Percentiles rank a stretch among this genome's conserved stretches.
Conservation (phyloP, 2,888 invertebrate genomes). For the Tipula confusa region DNA sequence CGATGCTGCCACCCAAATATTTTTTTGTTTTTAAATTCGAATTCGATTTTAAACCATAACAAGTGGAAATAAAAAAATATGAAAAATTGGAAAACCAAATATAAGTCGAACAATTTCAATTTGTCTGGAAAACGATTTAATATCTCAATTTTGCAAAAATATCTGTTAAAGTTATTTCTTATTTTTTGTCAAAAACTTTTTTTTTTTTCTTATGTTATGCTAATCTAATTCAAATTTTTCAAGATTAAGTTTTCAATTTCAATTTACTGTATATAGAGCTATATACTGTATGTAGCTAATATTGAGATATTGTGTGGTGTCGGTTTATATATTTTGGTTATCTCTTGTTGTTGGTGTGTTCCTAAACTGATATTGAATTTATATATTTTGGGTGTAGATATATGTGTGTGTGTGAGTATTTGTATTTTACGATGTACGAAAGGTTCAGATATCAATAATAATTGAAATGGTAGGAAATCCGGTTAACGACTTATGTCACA, state of each 20-base stretch:
- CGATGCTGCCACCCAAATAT: too few relatives aligned
- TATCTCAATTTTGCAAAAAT: neutral
- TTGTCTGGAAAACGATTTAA: neutral
- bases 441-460: conserved; percentile 20
- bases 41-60: too few relatives aligned
- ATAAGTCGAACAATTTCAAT: too few relatives aligned
- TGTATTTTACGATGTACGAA: neutral
- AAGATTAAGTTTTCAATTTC: conserved; percentile 7
- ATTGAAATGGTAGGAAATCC: conserved; percentile 25
- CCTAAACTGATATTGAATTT: neutral
- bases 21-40: too few relatives aligned
- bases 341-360: neutral
- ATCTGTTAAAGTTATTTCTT: neutral
- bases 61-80: too few relatives aligned
- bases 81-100: too few relatives aligned
- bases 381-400: neutral
- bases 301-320: neutral
- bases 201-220: neutral
- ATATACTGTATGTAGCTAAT: neutral
- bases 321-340: neutral
- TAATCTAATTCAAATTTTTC: conserved; percentile 13
- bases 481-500: conserved; percentile 25
- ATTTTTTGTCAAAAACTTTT: neutral
- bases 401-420: neutral
- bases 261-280: neutral